These are phyloP conservation scores for Pseudococcus longispinus DNA, from an alignment of 2,888 invertebrate genomes.

Conservation along the genomic window DNA sequence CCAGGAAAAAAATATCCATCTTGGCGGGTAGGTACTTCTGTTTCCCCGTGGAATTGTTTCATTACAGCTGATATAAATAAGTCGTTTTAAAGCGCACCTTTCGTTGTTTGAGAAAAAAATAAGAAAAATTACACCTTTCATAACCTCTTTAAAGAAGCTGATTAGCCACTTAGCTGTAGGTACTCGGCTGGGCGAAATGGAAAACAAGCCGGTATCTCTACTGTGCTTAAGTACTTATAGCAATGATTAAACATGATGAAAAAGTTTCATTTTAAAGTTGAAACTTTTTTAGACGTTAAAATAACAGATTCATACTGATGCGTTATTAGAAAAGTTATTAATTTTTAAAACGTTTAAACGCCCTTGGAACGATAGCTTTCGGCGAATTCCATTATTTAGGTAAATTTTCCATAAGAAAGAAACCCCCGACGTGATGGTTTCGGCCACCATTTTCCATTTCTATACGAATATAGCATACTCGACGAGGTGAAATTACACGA, in stretches of 20 bases:
- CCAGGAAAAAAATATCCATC: too few species aligned
- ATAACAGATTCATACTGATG: neutral
- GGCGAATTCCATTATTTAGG: slow-evolving; percentile 15
- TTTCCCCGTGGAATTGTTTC: too few species aligned
- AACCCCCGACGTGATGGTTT: neutral
- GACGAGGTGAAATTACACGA: neutral
- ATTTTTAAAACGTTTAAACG: slow-evolving; percentile 13
- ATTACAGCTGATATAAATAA: neutral
- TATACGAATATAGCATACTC: too few species aligned
- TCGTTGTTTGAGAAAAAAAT: neutral
- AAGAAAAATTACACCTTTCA: neutral
- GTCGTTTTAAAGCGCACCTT: neutral
- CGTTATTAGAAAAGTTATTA: slow-evolving; percentile 15
- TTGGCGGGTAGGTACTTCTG: too few species aligned
- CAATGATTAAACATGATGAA: slow-evolving; percentile 1
- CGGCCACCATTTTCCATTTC: neutral
- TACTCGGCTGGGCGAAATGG: neutral
- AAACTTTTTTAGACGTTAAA: slow-evolving; percentile 4
- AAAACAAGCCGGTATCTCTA: neutral
- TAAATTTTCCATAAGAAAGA: neutral
- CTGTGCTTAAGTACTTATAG: neutral
- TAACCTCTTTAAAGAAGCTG: neutral
- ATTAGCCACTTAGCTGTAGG: neutral
- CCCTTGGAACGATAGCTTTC: neutral
- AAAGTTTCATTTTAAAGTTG: slow-evolving; percentile 19